phyloP scores from a whole-genome alignment of 2,113 vertebrate species.

The Rafetus swinhoei region DNA sequence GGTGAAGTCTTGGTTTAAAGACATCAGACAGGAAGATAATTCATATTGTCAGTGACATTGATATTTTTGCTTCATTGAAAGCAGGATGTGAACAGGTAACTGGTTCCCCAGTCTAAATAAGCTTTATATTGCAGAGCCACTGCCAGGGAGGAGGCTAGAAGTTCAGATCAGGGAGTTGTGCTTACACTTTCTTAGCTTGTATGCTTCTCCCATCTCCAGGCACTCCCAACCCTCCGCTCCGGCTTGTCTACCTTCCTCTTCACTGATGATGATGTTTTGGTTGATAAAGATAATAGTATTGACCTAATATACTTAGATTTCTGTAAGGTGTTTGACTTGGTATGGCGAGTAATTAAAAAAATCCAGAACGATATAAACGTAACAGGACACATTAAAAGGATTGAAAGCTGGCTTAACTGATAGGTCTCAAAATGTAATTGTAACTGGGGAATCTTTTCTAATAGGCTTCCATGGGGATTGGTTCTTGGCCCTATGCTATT shows the following conservation, averaged over 20 bases:
- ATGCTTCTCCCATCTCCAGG: neutral
- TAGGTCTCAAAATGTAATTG: neutral
- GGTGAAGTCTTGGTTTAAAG: neutral
- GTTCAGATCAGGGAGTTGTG: no score
- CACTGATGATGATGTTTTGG: neutral
- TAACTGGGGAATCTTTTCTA: neutral
- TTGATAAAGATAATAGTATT: neutral
- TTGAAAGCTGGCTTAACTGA: neutral
- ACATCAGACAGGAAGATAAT: neutral
- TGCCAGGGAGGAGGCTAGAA: no score
- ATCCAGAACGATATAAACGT: neutral
- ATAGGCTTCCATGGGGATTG: neutral
- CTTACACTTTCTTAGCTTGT: neutral
- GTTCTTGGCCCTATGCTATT: neutral
- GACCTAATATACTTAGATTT: neutral
- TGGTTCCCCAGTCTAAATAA: no score
- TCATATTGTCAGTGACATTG: neutral
- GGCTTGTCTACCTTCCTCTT: neutral
- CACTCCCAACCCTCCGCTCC: neutral
- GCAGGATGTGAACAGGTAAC: no score
- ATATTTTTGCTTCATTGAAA: neutral
- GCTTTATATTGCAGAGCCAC: no score
- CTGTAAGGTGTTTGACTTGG: neutral
- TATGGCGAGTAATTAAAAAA: neutral
- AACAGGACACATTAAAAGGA: neutral